Evolutionary conservation across 23 tunicate species (phyloP).

Genomic region (Trididemnum nubilum): DNA sequence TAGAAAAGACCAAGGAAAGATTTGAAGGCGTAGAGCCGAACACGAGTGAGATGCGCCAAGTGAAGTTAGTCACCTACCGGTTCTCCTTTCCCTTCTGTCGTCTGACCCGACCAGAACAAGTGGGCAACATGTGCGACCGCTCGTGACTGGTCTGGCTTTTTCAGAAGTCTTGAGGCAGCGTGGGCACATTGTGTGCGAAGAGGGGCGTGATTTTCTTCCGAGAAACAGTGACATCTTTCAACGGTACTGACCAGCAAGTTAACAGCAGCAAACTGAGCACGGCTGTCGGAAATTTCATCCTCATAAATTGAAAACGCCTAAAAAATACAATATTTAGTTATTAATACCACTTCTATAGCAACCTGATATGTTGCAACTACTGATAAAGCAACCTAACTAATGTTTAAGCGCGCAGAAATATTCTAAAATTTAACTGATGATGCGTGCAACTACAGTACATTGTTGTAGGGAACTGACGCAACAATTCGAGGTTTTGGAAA

Average conservation of each 20-base stretch:
- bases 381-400: too few relatives aligned
- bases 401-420: too few relatives aligned
- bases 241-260: constrained; percentile 63
- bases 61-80: too few relatives aligned
- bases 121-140: constrained; percentile 89
- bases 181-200: constrained; percentile 96
- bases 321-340: not conserved
- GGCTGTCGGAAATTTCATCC: constrained; percentile 91
- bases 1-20: too few relatives aligned
- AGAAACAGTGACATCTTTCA: constrained; percentile 67
- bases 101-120: constrained; percentile 89
- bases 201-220: constrained; percentile 92
- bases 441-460: too few relatives aligned
- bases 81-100: constrained; percentile 54
- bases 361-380: too few relatives aligned
- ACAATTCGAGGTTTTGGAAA: too few relatives aligned
- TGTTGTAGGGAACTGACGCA: too few relatives aligned
- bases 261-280: constrained; percentile 94
- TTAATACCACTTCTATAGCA: not conserved
- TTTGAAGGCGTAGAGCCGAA: too few relatives aligned
- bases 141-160: constrained; percentile 92
- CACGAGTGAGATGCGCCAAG: too few relatives aligned
- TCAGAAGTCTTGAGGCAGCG: constrained; percentile 88
- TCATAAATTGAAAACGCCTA: constrained; percentile 92
- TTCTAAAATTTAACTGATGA: too few relatives aligned